Base-by-base conservation (phyloP, 2,888 invertebrate species). In the Panopea generosa region DNA sequence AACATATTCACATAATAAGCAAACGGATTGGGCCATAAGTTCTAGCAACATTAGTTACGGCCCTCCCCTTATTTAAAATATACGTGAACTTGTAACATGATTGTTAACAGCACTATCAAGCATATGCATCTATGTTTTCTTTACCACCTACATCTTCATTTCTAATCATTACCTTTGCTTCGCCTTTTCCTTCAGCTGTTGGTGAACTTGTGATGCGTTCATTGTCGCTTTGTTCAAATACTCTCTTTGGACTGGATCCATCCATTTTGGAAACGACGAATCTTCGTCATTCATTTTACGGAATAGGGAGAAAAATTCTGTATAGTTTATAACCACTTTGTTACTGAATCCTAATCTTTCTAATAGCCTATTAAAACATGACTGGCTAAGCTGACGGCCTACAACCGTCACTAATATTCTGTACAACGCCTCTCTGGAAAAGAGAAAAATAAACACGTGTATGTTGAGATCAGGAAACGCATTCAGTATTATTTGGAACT, bases 291-390 rank as follows among this genome's bases (percentile, higher is more conserved):
- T 81, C 26, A 86, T 82, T 26, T 77, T 71, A 26, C 91, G 84
- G 86, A 91, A 91, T 40, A 83, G 73, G n/a, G 90, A 71, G 78
- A 88, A 90, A 86, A 92, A 91, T 53, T 92, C 91, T 3, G 89
- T 82, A 79, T 90, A 90, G 75, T 87, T 87, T 65, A 91, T 87
- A 24, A 91, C 77, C 29, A 85, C 77, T 38, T 84, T 82, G 69
- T 89, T 89, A 50, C 72, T 79, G 59, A 90, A 83, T 24, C 89
- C 89, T 4, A 92, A 67, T 52, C 91, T 59, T 40, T 91, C 88
- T 73, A 91, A 65, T 40, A 92, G 85, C 16, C 86, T 70, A 59
- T 77, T 85, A 71, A 85, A 90, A 63, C 87, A 85, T 3, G 82
- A 65, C 63, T 86, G 86, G 22, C 73, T 83, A 16, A 92, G 59